These are phyloP conservation scores for Berghia stephanieae DNA, from an alignment of 1,140 invertebrate genomes.

Conservation along the genomic window DNA sequence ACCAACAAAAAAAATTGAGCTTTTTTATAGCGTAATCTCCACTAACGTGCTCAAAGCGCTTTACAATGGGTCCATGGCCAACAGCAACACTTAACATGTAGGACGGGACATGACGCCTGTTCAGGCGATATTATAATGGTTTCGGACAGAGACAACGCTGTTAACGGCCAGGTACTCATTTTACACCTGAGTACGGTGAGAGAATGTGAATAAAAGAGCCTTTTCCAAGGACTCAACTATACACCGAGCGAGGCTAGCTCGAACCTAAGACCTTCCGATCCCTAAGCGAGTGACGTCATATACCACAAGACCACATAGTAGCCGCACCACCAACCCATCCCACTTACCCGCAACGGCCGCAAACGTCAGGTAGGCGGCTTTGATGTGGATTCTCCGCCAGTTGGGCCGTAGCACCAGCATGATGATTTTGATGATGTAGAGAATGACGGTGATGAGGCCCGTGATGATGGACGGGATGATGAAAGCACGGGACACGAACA, in stretches of 20 bases:
- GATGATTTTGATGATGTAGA: slow-evolving; percentile 37
- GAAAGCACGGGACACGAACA: slow-evolving; percentile 39
- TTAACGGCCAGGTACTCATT: too few relatives aligned
- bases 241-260: too few relatives aligned
- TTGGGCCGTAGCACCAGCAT: slow-evolving; percentile 28
- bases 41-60: too few relatives aligned
- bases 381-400: slow-evolving; percentile 32
- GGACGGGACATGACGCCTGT: too few relatives aligned
- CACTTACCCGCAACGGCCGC: slow-evolving; percentile 34
- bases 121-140: too few relatives aligned
- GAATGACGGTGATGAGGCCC: slow-evolving; percentile 31
- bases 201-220: too few relatives aligned
- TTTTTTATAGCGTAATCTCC: too few relatives aligned
- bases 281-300: neutral
- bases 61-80: too few relatives aligned
- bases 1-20: neutral
- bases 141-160: too few relatives aligned
- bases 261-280: neutral
- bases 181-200: too few relatives aligned
- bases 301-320: neutral
- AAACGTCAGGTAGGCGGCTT: slow-evolving; percentile 39
- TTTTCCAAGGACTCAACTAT: too few relatives aligned
- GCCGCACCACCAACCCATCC: neutral
- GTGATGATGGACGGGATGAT: slow-evolving; percentile 34
- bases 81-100: too few relatives aligned